Evolutionary conservation across 2,113 vertebrate genomes (phyloP).

Genomic region (Boleophthalmus pectinirostris): DNA sequence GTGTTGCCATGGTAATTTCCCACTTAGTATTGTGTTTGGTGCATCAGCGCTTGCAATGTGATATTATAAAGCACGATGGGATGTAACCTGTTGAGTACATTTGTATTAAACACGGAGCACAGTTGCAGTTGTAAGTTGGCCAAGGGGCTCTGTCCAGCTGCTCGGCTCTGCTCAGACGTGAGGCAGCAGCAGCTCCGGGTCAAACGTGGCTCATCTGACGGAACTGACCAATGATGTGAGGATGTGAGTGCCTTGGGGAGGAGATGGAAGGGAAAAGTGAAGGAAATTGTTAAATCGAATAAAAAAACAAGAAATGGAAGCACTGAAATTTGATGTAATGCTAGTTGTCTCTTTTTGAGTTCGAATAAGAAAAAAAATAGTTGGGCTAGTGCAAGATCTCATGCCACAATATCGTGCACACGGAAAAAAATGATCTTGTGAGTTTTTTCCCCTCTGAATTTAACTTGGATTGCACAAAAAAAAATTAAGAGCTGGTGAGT

Average conservation of each 20-base stretch:
- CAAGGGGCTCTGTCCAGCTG: slow-evolving; percentile 13
- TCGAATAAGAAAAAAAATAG: too few species aligned
- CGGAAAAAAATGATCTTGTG: too few species aligned
- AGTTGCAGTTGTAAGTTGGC: slow-evolving; percentile 28
- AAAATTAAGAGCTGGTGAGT: too few species aligned
- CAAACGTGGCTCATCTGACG: slow-evolving; percentile 42
- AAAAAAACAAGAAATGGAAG: too few species aligned
- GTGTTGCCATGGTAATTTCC: slow-evolving; percentile 67
- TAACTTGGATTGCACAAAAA: too few species aligned
- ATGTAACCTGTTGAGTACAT: neutral
- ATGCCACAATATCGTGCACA: too few species aligned
- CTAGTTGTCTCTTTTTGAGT: too few species aligned
- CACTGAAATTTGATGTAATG: too few species aligned
- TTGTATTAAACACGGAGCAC: neutral
- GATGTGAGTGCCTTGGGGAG: slow-evolving; percentile 28
- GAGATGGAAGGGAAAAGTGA: slow-evolving; percentile 17
- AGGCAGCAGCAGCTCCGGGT: slow-evolving; percentile 45
- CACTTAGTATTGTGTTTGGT: slow-evolving; percentile 32
- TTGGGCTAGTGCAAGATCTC: too few species aligned
- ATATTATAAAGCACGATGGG: slow-evolving; percentile 2
- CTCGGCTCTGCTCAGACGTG: slow-evolving; percentile 26
- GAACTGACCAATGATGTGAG: too few species aligned
- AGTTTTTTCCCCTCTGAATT: too few species aligned
- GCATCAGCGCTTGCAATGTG: slow-evolving; percentile 14
- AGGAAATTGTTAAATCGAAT: too few species aligned